Conservation (phyloP, 2,797 vertebrate genomes). For the Paedocypris micromegethes region DNA sequence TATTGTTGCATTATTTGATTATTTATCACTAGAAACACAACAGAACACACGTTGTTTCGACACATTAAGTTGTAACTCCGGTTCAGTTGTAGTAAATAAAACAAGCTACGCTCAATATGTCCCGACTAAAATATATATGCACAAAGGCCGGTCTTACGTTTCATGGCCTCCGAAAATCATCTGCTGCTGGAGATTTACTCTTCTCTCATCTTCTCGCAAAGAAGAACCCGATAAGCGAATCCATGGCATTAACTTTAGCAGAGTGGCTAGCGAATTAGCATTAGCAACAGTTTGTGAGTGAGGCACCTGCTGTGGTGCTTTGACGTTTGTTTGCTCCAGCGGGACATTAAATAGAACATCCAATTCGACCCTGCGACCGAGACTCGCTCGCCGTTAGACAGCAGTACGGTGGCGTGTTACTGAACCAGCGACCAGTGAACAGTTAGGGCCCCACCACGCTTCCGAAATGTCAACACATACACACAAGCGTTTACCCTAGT, state of each 20-base stretch:
- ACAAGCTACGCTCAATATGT: too few species aligned
- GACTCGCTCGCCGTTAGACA: neutral
- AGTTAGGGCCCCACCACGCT: constrained; percentile 13
- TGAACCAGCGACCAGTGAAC: neutral
- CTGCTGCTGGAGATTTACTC: too few species aligned
- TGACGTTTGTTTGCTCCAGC: neutral
- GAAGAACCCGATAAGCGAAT: constrained; percentile 12
- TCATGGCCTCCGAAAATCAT: too few species aligned
- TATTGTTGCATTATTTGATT: too few species aligned
- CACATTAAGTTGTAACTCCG: too few species aligned
- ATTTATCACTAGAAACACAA: too few species aligned
- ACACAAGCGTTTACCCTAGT: constrained; percentile 23
- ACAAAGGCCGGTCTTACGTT: too few species aligned
- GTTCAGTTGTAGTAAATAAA: too few species aligned
- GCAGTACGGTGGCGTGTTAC: neutral
- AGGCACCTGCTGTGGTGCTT: constrained; percentile 5
- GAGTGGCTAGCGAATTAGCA: constrained; percentile 27
- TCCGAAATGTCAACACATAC: neutral
- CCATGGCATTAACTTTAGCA: constrained; percentile 29
- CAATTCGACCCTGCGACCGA: neutral
- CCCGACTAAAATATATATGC: too few species aligned
- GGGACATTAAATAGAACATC: neutral
- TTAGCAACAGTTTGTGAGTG: constrained; percentile 21
- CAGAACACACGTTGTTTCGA: too few species aligned
- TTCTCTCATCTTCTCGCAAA: neutral